phyloP scores from a whole-genome alignment of 2,888 invertebrate genomes.

The Physocephala rufipes region DNA sequence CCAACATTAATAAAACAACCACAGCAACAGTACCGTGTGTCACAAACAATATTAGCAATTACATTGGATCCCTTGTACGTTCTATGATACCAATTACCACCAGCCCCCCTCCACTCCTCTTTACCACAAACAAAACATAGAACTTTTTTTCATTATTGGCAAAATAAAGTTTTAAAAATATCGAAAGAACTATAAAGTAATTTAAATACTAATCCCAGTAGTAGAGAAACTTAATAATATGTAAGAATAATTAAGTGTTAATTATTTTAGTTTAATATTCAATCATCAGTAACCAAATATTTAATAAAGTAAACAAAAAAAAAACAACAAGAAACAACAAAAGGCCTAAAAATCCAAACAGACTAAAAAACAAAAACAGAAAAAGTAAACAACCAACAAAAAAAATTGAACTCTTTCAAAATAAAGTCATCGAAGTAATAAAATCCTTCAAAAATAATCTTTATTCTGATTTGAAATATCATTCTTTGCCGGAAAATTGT shows the following conservation, averaged over 20 bases:
- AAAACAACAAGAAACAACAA: background rate
- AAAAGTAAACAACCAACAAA: constrained; percentile 25
- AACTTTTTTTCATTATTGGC: constrained; percentile 13
- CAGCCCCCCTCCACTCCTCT: background rate
- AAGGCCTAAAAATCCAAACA: constrained; percentile 5
- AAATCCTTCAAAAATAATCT: too few relatives aligned
- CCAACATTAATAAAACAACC: background rate
- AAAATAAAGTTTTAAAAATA: constrained; percentile 23
- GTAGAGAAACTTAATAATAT: constrained; percentile 34
- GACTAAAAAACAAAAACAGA: too few relatives aligned
- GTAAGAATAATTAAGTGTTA: constrained; percentile 28
- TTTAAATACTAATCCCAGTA: constrained; percentile 31
- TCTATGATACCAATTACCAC: background rate
- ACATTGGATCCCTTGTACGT: too few relatives aligned
- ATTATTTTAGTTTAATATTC: constrained; percentile 31
- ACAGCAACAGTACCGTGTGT: background rate
- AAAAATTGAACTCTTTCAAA: constrained; percentile 37
- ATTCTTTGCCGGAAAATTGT: constrained; percentile 57
- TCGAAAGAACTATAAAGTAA: constrained; percentile 27
- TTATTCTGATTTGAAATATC: constrained; percentile 50
- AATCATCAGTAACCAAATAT: constrained; percentile 30
- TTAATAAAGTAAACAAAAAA: constrained; percentile 9
- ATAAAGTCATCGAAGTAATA: constrained; percentile 25
- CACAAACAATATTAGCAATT: background rate
- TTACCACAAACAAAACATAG: background rate